Conservation (phyloP, 2,797 vertebrate species). For the Rallus crepitans region DNA sequence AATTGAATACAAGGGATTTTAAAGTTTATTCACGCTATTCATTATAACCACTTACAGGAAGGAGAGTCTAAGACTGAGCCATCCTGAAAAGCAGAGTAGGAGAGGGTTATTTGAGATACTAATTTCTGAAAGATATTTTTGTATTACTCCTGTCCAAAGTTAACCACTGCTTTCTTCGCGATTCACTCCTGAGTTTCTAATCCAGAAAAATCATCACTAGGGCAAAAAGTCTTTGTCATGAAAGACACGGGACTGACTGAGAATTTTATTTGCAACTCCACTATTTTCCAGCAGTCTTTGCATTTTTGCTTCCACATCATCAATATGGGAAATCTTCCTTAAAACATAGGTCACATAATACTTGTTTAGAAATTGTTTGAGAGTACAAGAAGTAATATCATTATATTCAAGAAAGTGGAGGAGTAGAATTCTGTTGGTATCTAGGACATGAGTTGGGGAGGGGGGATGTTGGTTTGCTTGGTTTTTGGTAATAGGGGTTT, state of each 20-base stretch:
- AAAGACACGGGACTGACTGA: not conserved
- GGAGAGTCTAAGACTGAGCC: not conserved
- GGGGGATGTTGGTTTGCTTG: rapidly evolving
- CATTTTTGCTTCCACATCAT: not conserved
- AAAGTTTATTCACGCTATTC: not conserved
- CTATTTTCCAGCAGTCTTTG: not conserved
- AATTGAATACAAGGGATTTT: not conserved
- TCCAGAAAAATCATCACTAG: not conserved
- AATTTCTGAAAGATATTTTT: not conserved
- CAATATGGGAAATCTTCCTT: not conserved
- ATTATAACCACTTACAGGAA: not conserved
- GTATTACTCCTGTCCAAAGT: not conserved
- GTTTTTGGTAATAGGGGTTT: too few species aligned
- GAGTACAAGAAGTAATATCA: not conserved
- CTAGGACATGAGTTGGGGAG: not conserved
- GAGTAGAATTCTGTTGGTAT: not conserved
- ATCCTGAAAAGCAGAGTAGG: not conserved
- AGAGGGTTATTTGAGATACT: not conserved
- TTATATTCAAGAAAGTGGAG: not conserved
- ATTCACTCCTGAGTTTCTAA: not conserved
- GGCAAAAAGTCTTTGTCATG: not conserved
- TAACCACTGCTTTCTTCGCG: not conserved
- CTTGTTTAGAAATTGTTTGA: not conserved
- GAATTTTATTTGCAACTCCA: not conserved
- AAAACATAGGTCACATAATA: not conserved